These are phyloP conservation scores for Tychaedon coryphoeus DNA, from an alignment of 2,113 vertebrate species.

Conservation along the genomic window DNA sequence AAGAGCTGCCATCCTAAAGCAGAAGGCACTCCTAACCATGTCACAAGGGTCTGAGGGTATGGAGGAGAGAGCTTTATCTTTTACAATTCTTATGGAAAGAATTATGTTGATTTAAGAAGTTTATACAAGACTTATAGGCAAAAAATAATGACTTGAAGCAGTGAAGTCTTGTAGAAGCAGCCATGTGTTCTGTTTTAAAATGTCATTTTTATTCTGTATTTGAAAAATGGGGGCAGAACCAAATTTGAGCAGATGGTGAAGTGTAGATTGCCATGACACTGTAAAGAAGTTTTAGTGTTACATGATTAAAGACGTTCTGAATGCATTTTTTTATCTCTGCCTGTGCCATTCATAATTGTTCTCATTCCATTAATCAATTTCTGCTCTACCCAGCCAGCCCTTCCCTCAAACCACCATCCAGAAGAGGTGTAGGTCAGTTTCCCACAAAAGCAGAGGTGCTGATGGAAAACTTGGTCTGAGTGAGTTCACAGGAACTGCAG, in stretches of 20 bases:
- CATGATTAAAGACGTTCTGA: constrained; percentile 67
- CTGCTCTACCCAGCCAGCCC: not conserved
- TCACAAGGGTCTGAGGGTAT: not conserved
- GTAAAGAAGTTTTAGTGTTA: constrained; percentile 55
- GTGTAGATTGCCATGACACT: constrained; percentile 37
- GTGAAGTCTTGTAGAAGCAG: constrained; percentile 11
- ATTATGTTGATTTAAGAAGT: not conserved
- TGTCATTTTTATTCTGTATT: constrained; percentile 29
- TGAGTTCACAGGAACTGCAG: not conserved
- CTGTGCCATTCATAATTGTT: constrained; percentile 50
- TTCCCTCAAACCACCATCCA: not conserved
- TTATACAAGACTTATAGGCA: constrained; percentile 21
- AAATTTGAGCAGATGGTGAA: constrained; percentile 32
- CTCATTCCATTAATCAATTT: not conserved
- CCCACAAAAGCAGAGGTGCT: not conserved
- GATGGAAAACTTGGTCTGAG: not conserved
- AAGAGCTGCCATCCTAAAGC: not conserved
- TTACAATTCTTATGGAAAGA: not conserved
- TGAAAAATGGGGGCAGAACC: constrained; percentile 31
- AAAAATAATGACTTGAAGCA: constrained; percentile 18
- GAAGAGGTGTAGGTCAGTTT: not conserved
- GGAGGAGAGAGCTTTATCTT: not conserved
- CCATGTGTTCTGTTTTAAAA: constrained; percentile 42
- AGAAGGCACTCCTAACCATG: not conserved
- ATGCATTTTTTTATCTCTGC: not conserved